A percentile compares a stretch with the other conserved stretches of the same genome.
These are phyloP conservation scores for Amphimallon solstitiale DNA, from an alignment of 2,888 invertebrate genomes.

Conservation along the genomic window DNA sequence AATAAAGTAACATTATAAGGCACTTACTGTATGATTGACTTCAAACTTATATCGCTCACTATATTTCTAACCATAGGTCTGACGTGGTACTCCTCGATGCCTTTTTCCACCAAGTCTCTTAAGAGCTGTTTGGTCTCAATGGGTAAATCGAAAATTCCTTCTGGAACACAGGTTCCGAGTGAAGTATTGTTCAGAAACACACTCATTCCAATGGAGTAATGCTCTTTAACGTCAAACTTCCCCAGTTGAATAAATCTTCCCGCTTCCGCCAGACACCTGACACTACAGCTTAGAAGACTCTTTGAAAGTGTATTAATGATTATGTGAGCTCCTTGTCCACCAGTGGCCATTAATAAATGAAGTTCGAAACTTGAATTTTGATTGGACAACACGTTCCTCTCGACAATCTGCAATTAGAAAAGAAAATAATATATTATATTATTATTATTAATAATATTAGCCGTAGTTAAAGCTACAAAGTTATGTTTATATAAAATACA, in stretches of 20 bases:
- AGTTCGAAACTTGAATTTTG: slow-evolving; percentile 82
- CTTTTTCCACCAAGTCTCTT: slow-evolving; percentile 69
- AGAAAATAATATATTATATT: too few species aligned
- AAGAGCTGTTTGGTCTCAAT: slow-evolving; percentile 68
- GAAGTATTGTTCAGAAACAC: slow-evolving; percentile 80
- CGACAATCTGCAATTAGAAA: slow-evolving; percentile 50
- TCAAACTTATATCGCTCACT: slow-evolving; percentile 73
- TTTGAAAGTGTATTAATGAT: slow-evolving; percentile 92
- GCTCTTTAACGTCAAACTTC: slow-evolving; percentile 80
- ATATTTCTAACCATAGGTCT: slow-evolving; percentile 74
- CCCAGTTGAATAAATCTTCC: slow-evolving; percentile 88
- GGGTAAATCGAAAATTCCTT: slow-evolving; percentile 70
- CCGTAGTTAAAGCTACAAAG: too few species aligned
- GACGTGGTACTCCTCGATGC: slow-evolving; percentile 72
- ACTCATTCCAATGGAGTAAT: slow-evolving; percentile 77
- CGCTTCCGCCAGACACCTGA: slow-evolving; percentile 69
- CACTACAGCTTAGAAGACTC: slow-evolving; percentile 81
- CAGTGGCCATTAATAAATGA: slow-evolving; percentile 81
- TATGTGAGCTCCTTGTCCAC: slow-evolving; percentile 89
- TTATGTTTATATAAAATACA: too few species aligned
- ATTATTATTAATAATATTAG: too few species aligned
- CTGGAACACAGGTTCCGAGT: slow-evolving; percentile 81
- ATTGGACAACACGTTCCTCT: slow-evolving; percentile 55
- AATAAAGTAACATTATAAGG: neutral
- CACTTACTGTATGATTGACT: slow-evolving; percentile 73